phyloP scores from a whole-genome alignment of 1,140 invertebrate genomes.

The Eriocheir sinensis region DNA sequence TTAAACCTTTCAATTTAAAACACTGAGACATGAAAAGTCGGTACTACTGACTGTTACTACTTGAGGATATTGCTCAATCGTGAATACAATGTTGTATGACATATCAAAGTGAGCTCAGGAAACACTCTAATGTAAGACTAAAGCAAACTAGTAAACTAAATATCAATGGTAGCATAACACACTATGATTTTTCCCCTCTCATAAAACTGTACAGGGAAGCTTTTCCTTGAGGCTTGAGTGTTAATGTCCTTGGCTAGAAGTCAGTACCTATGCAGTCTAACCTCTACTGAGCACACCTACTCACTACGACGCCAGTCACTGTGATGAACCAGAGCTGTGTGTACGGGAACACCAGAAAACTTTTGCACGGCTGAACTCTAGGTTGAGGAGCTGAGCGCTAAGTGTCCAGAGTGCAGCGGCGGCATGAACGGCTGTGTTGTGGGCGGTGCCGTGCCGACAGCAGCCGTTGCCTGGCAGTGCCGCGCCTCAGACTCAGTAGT shows the following conservation, averaged over 20 bases:
- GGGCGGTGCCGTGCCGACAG: neutral
- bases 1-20: too few species aligned
- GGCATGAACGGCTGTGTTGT: too few species aligned
- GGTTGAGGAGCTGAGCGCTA: too few species aligned
- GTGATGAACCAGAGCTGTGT: neutral
- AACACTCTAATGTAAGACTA: neutral
- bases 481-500: constrained; percentile 50
- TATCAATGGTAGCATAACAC: too few species aligned
- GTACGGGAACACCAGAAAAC: neutral
- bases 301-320: neutral
- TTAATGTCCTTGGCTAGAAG: neutral
- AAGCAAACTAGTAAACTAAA: neutral
- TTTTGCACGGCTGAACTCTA: too few species aligned
- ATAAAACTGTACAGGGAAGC: neutral
- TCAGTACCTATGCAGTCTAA: neutral
- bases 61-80: too few species aligned
- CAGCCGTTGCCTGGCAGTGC: neutral
- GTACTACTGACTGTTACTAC: too few species aligned
- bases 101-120: neutral
- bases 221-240: neutral
- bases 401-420: neutral
- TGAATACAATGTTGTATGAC: too few species aligned
- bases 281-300: neutral
- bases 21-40: too few species aligned
- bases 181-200: neutral